Evolutionary conservation across 1,140 invertebrate genomes (phyloP).

Genomic region (Brachionus paranguensis): DNA sequence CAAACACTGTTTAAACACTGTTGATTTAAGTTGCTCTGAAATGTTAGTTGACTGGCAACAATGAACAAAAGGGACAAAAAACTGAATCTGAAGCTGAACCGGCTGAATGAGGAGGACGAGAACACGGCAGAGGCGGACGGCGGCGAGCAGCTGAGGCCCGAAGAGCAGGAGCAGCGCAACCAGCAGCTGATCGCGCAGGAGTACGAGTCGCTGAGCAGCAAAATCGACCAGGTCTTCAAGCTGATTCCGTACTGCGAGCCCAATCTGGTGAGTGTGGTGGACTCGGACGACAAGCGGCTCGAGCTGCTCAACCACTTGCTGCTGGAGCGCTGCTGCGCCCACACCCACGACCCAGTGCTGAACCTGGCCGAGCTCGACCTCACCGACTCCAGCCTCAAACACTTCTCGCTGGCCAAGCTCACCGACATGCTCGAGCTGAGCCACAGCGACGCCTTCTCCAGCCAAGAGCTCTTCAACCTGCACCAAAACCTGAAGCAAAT

Average conservation of each 20-base stretch:
- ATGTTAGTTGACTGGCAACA: neutral
- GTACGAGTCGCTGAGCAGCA: neutral
- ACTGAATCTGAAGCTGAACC: conserved; percentile 6
- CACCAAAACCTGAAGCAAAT: neutral
- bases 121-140: neutral
- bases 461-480: neutral
- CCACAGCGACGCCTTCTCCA: neutral
- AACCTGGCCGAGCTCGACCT: neutral
- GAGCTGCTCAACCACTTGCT: neutral
- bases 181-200: neutral
- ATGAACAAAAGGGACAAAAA: conserved; percentile 20
- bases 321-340: neutral
- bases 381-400: neutral
- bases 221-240: neutral
- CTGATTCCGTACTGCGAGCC: neutral
- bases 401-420: neutral
- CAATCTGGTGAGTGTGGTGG: neutral
- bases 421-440: neutral
- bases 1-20: neutral
- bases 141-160: neutral
- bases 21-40: neutral
- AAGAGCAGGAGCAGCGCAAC: neutral
- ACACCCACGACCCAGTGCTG: neutral
- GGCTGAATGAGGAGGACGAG: conserved; percentile 35
- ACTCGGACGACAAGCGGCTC: neutral